Base-by-base conservation (phyloP, 2,888 invertebrate species). In the Atrina japonica region DNA sequence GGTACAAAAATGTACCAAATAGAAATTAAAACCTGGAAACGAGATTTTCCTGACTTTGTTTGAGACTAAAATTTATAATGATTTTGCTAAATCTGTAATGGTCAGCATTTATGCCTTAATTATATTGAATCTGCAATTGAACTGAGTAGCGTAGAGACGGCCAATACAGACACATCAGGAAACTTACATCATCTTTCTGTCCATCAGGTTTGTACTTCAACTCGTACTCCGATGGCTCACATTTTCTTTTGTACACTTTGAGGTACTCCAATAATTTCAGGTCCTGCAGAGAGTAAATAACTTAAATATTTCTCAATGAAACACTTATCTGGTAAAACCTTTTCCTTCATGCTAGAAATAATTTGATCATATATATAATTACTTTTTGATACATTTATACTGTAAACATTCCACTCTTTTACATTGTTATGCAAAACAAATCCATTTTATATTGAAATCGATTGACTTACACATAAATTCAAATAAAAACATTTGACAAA, bases 191-290 rank as follows among this genome's bases (percentile, higher is more conserved):
- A 56, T 85, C 83, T 65, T 81, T 82, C 21, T 80, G 78, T 65
- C 73, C 81, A n/a, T 73, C 76, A 18, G 70, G 68, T 58, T 70
- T 69, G 63, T 82, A 84, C 29, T 77, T 77, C n/a, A 80, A 52
- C 65, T 88, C 88, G 70, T 80, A 82, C 16, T 86, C 83, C 3
- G 82, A 74, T 0, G 87, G 87, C 25, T 80, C 70, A 11, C 79
- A 71, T 27, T 75, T 78, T 27, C 88, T 77, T 6, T 78, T 84
- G 74, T 88, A 88, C 9, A 78, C 69, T 43, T 80, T 79, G 63
- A 89, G 73, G 61, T 84, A 86, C 6, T 76, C 75, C 55, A 88
- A 73, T 27, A 88, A 55, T 58, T 84, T 75, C 23, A 83, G 35
- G 47, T 81, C 78, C 85, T 86, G 77, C 7, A 66, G 41, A 30